Percentiles rank a stretch among this genome's conserved stretches.
These are phyloP conservation scores for Euphonia xanthogaster DNA, from an alignment of 2,797 vertebrate species.

Conservation along the genomic window DNA sequence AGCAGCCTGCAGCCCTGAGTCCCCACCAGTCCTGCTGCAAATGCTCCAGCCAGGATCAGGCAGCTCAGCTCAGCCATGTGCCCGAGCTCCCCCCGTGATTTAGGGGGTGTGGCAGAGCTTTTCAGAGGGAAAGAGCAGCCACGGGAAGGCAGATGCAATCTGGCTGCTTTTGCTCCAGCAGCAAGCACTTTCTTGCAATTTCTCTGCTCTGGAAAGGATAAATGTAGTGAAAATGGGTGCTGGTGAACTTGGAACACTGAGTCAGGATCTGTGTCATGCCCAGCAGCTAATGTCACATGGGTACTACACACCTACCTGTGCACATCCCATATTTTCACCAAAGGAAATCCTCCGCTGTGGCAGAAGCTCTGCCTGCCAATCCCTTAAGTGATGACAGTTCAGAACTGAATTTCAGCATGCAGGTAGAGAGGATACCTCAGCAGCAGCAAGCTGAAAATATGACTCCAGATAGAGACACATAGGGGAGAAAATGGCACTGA, in stretches of 20 bases:
- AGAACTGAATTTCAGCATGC: background rate
- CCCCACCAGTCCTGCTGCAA: background rate
- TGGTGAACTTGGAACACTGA: background rate
- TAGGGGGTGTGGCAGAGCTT: background rate
- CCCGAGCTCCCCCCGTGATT: background rate
- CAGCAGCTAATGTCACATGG: background rate
- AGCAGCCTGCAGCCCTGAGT: background rate
- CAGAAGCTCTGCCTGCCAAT: background rate
- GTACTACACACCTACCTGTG: fast-evolving
- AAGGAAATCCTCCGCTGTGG: background rate
- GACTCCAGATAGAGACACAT: background rate
- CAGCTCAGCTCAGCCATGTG: background rate
- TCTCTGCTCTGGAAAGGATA: background rate
- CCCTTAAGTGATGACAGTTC: background rate
- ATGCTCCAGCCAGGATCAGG: background rate
- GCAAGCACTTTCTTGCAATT: background rate
- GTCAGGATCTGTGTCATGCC: background rate
- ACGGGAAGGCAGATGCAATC: background rate
- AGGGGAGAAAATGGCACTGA: background rate
- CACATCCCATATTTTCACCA: background rate
- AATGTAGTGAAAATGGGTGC: background rate
- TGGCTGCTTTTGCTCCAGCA: background rate
- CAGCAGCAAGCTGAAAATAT: background rate
- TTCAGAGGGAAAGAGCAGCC: background rate
- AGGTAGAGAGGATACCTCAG: background rate